These are phyloP conservation scores for Cecidostiba fungosa DNA, from an alignment of 2,888 invertebrate genomes.

Conservation along the genomic window DNA sequence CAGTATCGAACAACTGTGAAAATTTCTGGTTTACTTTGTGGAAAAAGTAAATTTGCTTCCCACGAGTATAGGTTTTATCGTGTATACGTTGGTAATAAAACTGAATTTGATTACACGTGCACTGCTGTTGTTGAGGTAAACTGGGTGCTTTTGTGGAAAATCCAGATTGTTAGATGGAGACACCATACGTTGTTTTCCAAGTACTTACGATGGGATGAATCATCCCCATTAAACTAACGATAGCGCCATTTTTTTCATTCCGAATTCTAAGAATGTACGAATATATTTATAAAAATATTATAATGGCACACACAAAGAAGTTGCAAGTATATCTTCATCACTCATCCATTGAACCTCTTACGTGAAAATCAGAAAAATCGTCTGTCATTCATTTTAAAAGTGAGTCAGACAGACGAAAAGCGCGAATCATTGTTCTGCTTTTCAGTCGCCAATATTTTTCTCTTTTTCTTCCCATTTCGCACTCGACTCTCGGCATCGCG, in stretches of 20 bases:
- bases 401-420: not conserved
- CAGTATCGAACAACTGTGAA: not conserved
- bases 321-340: not conserved
- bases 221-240: too few relatives aligned
- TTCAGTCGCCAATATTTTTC: slow-evolving; percentile 4
- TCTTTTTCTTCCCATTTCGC: not conserved
- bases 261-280: not conserved
- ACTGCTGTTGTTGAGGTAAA: not conserved
- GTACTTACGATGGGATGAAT: not conserved
- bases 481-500: not conserved
- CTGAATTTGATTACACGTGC: not conserved
- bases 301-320: not conserved
- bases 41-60: not conserved
- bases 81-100: not conserved
- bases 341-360: not conserved
- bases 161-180: not conserved
- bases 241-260: too few relatives aligned
- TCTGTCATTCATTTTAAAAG: not conserved
- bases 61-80: not conserved
- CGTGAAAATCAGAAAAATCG: not conserved
- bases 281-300: not conserved
- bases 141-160: not conserved
- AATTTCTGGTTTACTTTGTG: not conserved
- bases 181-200: not conserved
- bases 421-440: not conserved